phyloP scores from a whole-genome alignment of 2,888 invertebrate species.

The Epirrhoe alternata region DNA sequence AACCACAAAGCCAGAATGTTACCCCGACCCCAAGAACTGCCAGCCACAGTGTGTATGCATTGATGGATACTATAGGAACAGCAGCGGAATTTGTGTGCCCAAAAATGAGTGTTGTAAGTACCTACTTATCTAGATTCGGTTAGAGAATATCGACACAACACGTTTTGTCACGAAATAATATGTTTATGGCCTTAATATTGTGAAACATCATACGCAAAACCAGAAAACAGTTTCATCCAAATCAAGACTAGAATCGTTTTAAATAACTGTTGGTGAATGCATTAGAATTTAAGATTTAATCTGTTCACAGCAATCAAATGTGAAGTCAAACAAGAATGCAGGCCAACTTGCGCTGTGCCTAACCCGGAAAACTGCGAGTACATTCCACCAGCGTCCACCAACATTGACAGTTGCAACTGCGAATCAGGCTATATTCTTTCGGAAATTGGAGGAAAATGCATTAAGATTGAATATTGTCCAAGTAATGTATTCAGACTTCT shows the following conservation, averaged over 20 bases:
- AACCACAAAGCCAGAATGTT: constrained; percentile 22
- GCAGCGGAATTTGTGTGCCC: constrained; percentile 46
- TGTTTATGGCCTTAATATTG: too few relatives aligned
- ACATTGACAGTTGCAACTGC: constrained; percentile 46
- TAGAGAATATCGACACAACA: too few relatives aligned
- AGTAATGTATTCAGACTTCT: constrained; percentile 21
- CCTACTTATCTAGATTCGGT: not conserved
- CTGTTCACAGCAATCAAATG: constrained; percentile 26
- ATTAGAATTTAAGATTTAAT: not conserved
- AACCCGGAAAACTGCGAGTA: constrained; percentile 45
- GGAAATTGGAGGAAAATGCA: constrained; percentile 45
- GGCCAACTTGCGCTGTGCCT: constrained; percentile 49
- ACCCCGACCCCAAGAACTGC: constrained; percentile 39
- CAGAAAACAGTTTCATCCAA: too few relatives aligned
- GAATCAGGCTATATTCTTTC: constrained; percentile 46
- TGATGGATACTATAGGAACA: constrained; percentile 49
- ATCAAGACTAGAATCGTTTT: too few relatives aligned
- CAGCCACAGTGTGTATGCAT: constrained; percentile 54
- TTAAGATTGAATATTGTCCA: constrained; percentile 48
- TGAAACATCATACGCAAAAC: too few relatives aligned
- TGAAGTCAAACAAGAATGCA: constrained; percentile 35
- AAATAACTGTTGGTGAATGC: too few relatives aligned
- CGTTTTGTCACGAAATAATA: too few relatives aligned
- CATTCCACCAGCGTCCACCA: constrained; percentile 30
- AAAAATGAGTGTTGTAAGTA: constrained; percentile 32